These are phyloP conservation scores for Brachynemurus nebulosus DNA, from an alignment of 2,888 invertebrate species.

Conservation along the genomic window DNA sequence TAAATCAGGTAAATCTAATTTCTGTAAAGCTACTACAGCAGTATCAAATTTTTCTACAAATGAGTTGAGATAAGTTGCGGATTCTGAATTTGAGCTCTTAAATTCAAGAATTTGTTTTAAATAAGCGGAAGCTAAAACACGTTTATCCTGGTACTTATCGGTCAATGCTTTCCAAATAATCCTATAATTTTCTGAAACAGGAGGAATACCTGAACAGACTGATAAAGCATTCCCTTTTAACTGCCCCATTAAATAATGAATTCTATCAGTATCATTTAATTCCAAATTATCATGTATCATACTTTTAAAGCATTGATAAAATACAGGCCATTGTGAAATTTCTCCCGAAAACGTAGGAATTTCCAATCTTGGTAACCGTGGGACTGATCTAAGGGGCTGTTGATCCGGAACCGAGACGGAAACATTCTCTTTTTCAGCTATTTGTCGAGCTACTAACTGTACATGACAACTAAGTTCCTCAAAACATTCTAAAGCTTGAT, in stretches of 20 bases:
- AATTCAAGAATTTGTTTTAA: background rate
- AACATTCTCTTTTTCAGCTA: no score
- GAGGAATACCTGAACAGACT: background rate
- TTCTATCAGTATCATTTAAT: background rate
- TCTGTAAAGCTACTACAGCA: background rate
- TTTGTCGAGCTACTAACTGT: no score
- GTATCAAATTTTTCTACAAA: background rate
- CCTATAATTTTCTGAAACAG: background rate
- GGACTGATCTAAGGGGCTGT: no score
- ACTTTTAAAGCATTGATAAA: background rate
- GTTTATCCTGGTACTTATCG: background rate
- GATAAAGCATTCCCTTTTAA: background rate
- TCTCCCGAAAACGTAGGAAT: no score
- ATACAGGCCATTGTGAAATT: background rate
- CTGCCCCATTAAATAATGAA: background rate
- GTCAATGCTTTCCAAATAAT: background rate
- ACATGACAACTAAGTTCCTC: no score
- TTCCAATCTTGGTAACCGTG: no score
- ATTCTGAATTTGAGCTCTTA: background rate
- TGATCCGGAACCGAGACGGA: no score
- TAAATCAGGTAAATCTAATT: background rate
- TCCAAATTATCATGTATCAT: background rate
- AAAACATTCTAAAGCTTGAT: no score
- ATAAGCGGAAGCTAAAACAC: background rate
- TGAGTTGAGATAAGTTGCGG: background rate